Percentiles rank a stretch among this genome's conserved stretches.
Conservation (phyloP, 2,797 vertebrate genomes). For the Pipistrellus pygmaeus region DNA sequence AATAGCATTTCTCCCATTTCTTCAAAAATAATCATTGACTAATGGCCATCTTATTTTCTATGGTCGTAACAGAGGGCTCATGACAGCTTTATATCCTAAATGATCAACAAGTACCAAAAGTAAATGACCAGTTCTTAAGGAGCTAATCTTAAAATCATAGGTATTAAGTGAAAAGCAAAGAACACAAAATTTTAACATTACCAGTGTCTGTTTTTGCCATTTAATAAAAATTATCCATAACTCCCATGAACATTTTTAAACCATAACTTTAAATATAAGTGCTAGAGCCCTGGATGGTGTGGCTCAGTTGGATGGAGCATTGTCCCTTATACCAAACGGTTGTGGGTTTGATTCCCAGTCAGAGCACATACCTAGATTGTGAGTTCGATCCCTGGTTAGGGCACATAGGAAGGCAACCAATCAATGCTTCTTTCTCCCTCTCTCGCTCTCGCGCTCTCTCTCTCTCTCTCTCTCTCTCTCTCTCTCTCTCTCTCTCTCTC, state of each 20-base stretch:
- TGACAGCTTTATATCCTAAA: background rate
- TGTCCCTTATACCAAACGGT: background rate
- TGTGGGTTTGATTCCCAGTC: background rate
- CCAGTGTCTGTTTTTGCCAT: background rate
- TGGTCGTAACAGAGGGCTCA: background rate
- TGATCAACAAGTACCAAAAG: background rate
- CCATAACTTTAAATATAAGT: slow-evolving; percentile 29
- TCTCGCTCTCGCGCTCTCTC: too few species aligned
- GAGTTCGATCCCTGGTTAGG: background rate
- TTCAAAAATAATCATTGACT: slow-evolving; percentile 21
- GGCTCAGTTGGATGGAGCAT: background rate
- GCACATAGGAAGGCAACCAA: background rate
- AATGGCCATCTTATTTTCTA: background rate
- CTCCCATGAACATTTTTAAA: background rate
- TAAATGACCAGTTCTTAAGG: background rate
- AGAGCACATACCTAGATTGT: background rate
- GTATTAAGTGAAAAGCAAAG: background rate
- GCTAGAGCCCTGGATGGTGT: background rate
- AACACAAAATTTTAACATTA: slow-evolving; percentile 24
- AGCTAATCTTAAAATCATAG: background rate
- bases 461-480: too few species aligned
- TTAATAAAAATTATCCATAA: slow-evolving; percentile 23
- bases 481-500: too few species aligned
- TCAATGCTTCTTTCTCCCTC: background rate
- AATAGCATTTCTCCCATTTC: background rate